Percentiles rank a stretch among this genome's conserved stretches.
Evolutionary conservation across 2,113 vertebrate species (phyloP).

Genomic region (Mesoclemmys tuberculata): DNA sequence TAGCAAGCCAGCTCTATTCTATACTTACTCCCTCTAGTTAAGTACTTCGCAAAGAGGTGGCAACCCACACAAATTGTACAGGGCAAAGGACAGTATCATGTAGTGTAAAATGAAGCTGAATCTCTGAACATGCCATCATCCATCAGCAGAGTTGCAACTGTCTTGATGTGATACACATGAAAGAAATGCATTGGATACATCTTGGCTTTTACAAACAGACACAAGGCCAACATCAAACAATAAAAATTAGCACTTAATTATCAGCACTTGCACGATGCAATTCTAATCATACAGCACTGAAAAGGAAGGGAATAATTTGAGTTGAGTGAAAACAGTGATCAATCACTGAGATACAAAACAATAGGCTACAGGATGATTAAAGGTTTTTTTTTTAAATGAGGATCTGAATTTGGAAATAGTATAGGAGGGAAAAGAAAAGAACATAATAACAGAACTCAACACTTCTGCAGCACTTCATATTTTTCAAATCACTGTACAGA

Average conservation of each 20-base stretch:
- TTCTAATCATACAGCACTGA: constrained; percentile 5
- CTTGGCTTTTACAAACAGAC: rapidly evolving
- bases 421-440: not conserved
- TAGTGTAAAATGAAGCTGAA: not conserved
- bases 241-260: not conserved
- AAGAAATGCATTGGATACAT: not conserved
- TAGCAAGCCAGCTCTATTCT: too few relatives aligned
- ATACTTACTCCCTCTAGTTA: not conserved
- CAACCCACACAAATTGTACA: not conserved
- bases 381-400: not conserved
- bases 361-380: not conserved
- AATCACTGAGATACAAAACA: not conserved
- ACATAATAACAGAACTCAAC: not conserved
- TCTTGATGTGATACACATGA: not conserved
- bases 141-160: not conserved
- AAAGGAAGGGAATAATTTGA: not conserved
- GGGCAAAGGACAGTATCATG: not conserved
- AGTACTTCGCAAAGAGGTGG: rapidly evolving
- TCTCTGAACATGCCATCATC: not conserved
- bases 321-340: not conserved
- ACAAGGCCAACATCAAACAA: not conserved
- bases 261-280: rapidly evolving
- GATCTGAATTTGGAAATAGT: not conserved
- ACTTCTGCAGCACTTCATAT: not conserved
- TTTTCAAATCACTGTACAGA: not conserved